A percentile compares a stretch with the other conserved stretches of the same genome.
phyloP scores from a whole-genome alignment of 2,888 invertebrate species.

The Dasypogon diadema region DNA sequence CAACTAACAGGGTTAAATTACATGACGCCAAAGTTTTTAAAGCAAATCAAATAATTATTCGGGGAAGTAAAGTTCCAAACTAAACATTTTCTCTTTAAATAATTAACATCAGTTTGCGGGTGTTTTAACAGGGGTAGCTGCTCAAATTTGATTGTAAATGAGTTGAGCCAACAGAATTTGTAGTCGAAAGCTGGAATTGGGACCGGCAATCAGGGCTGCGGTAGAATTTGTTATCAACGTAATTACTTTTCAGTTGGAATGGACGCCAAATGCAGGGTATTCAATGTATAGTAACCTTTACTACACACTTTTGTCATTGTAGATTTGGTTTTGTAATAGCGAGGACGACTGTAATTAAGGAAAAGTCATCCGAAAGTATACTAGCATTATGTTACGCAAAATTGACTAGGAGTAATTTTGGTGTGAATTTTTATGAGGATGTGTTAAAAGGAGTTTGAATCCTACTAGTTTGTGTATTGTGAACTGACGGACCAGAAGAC shows the following conservation, averaged over 20 bases:
- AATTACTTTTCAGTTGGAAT: neutral
- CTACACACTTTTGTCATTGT: neutral
- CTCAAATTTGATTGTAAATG: slow-evolving; percentile 14
- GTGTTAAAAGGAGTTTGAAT: slow-evolving; percentile 10
- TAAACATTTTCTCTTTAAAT: slow-evolving; percentile 5
- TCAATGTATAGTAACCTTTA: no score
- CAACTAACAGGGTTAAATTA: neutral
- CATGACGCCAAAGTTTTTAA: neutral
- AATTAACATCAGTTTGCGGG: slow-evolving; percentile 10
- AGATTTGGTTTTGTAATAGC: neutral
- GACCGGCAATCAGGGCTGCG: slow-evolving; percentile 6
- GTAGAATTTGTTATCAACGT: slow-evolving; percentile 3
- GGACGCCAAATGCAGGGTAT: neutral
- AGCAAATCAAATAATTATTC: slow-evolving; percentile 7
- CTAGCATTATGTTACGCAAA: neutral
- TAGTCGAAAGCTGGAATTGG: slow-evolving; percentile 4
- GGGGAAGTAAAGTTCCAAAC: neutral
- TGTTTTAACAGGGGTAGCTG: neutral
- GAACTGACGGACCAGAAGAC: no score
- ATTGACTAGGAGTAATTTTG: neutral
- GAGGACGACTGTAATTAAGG: neutral
- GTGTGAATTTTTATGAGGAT: neutral
- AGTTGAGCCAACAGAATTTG: slow-evolving; percentile 7
- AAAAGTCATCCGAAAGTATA: neutral
- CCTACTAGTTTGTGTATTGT: no score